These are phyloP conservation scores for Nesogale talazaci DNA, from an alignment of 2,113 vertebrate genomes.

Conservation along the genomic window DNA sequence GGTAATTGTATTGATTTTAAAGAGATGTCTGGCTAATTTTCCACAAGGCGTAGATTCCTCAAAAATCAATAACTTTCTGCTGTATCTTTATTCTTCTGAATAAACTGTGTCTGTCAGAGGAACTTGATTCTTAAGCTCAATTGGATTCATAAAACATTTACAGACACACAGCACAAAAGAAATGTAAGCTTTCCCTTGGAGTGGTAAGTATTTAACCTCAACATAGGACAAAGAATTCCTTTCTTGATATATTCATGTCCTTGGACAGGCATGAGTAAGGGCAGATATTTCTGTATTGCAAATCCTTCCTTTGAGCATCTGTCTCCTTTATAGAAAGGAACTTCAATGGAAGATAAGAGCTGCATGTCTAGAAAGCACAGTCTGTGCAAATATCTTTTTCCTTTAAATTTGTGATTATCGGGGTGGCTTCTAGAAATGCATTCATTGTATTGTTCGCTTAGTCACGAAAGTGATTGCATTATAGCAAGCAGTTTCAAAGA, in stretches of 20 bases:
- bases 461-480: neutral
- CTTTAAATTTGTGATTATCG: neutral
- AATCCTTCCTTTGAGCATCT: neutral
- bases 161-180: constrained; percentile 86
- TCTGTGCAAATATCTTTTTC: neutral
- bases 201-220: constrained; percentile 81
- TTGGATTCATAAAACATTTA: constrained; percentile 91
- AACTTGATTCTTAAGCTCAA: constrained; percentile 88
- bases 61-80: constrained; percentile 90
- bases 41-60: constrained; percentile 88
- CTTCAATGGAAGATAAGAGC: neutral
- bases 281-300: constrained; percentile 35
- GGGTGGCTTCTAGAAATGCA: neutral
- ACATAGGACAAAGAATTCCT: constrained; percentile 80
- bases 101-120: constrained; percentile 88
- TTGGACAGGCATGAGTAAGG: constrained; percentile 63
- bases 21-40: constrained; percentile 90
- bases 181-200: constrained; percentile 84
- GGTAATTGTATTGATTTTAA: constrained; percentile 86
- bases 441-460: neutral
- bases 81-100: constrained; percentile 88
- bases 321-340: neutral
- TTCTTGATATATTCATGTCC: constrained; percentile 68
- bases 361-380: neutral
- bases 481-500: neutral